phyloP scores from a whole-genome alignment of 1,140 invertebrate genomes.

The Ostrea denselamellosa region DNA sequence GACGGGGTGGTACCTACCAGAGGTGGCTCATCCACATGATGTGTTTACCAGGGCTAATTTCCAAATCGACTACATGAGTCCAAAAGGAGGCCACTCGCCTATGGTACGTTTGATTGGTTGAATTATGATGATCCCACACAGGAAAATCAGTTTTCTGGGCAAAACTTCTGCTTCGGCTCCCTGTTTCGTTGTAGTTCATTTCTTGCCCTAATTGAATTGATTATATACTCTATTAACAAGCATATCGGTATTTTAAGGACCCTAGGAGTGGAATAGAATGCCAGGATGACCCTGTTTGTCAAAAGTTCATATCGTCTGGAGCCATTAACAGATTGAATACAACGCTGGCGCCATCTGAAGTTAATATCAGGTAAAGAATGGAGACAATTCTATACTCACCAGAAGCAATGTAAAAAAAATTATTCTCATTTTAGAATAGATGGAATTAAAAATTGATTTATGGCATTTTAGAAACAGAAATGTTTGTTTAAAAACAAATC shows the following conservation, averaged over 20 bases:
- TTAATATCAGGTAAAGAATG: slow-evolving; percentile 60
- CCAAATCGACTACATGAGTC: slow-evolving; percentile 62
- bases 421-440: too few relatives aligned
- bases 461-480: too few relatives aligned
- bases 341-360: slow-evolving; percentile 56
- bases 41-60: slow-evolving; percentile 59
- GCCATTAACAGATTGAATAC: slow-evolving; percentile 55
- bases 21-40: slow-evolving; percentile 68
- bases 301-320: slow-evolving; percentile 58
- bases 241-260: slow-evolving; percentile 54
- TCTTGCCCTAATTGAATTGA: too few relatives aligned
- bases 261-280: slow-evolving; percentile 58
- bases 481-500: too few relatives aligned
- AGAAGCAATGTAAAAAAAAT: too few relatives aligned
- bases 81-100: slow-evolving; percentile 67
- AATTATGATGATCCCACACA: neutral
- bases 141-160: neutral
- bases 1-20: slow-evolving; percentile 71
- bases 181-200: too few relatives aligned
- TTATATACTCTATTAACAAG: too few relatives aligned
- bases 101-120: slow-evolving; percentile 55
- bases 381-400: too few relatives aligned
- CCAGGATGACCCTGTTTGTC: slow-evolving; percentile 64
- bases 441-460: too few relatives aligned
- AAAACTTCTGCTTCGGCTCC: too few relatives aligned